Percentiles rank a stretch among this genome's conserved stretches.
These are phyloP conservation scores for Hydrophis major DNA, from an alignment of 2,797 vertebrate genomes.

Conservation along the genomic window DNA sequence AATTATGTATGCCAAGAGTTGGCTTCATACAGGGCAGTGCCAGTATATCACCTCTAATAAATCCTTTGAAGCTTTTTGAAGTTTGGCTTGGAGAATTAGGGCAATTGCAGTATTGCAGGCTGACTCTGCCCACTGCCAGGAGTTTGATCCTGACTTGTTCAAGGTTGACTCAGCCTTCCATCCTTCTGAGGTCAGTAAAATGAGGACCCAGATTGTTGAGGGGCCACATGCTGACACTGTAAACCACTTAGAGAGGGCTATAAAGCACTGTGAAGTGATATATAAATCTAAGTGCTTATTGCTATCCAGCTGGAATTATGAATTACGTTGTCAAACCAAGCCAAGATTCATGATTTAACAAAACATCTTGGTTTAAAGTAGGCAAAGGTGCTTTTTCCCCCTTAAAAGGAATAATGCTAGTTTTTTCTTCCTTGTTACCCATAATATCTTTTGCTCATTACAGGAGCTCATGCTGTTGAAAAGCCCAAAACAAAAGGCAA, in stretches of 20 bases:
- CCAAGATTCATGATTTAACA: background rate
- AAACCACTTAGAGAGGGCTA: background rate
- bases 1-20: no score
- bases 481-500: background rate
- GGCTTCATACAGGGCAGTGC: no score
- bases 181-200: background rate
- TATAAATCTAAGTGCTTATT: background rate
- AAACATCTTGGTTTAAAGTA: background rate
- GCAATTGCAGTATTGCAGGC: background rate
- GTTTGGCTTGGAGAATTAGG: no score
- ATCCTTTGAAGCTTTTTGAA: no score
- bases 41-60: no score
- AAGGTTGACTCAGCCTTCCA: background rate
- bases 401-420: background rate
- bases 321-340: background rate
- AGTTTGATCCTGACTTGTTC: background rate
- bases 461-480: background rate
- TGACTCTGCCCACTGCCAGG: background rate
- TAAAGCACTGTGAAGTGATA: background rate
- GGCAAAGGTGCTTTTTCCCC: background rate
- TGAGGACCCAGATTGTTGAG: background rate
- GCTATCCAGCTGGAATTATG: background rate
- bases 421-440: background rate
- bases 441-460: background rate
- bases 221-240: background rate